These are phyloP conservation scores for Fopius arisanus DNA, from an alignment of 1,140 invertebrate genomes.

Conservation along the genomic window DNA sequence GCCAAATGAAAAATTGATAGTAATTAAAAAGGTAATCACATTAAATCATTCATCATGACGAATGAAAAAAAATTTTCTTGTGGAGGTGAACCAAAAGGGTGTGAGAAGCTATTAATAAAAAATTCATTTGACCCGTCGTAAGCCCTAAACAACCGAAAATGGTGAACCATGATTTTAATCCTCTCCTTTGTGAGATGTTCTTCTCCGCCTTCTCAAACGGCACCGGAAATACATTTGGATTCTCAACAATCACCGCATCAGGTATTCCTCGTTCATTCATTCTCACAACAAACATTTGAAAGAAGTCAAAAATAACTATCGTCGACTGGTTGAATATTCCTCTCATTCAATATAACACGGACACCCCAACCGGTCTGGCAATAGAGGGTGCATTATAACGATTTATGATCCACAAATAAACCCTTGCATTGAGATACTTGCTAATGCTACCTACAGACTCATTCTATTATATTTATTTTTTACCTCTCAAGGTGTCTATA, in stretches of 20 bases:
- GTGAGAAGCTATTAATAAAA: neutral
- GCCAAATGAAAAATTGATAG: too few species aligned
- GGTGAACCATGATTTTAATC: slow-evolving; percentile 19
- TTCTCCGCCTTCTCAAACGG: slow-evolving; percentile 14
- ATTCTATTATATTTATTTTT: too few species aligned
- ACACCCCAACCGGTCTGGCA: slow-evolving; percentile 13
- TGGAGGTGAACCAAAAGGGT: neutral
- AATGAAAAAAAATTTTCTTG: neutral
- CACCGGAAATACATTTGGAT: slow-evolving; percentile 38
- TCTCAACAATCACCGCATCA: slow-evolving; percentile 11
- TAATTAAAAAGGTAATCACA: too few species aligned
- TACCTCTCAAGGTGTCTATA: too few species aligned
- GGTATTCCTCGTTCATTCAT: slow-evolving; percentile 13
- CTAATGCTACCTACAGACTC: slow-evolving; percentile 21
- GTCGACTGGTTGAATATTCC: neutral
- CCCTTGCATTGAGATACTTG: slow-evolving; percentile 29
- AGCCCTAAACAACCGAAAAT: neutral
- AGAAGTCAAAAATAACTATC: slow-evolving; percentile 31
- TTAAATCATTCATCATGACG: neutral
- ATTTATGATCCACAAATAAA: slow-evolving; percentile 37
- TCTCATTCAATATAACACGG: slow-evolving; percentile 1
- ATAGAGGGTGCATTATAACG: slow-evolving; percentile 28
- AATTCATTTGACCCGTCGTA: neutral
- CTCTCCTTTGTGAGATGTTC: slow-evolving; percentile 11
- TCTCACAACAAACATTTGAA: slow-evolving; percentile 24